Evolutionary conservation across 2,113 vertebrate genomes (phyloP), one percentile per base, ranked within the genome.

Genomic region (Onychostruthus taczanowskii): DNA sequence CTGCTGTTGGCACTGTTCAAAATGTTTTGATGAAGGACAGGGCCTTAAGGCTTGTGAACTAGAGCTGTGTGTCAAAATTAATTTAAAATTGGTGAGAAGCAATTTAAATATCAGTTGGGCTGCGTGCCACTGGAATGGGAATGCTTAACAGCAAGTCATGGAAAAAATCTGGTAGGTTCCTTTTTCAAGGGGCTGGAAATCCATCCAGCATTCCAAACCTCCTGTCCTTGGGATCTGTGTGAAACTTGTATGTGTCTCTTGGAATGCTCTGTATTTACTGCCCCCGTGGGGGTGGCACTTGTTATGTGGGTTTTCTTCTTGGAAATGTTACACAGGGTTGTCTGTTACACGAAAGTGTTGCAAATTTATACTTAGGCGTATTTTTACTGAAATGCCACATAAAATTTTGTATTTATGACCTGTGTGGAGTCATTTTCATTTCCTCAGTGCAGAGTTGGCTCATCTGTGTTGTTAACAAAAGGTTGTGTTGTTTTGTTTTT

Each of bases 341-440:
- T 79, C 69, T 86, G 96, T 95, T 78, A 79, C 87, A 49, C 89
- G 35, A 43, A 96, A 85, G 52, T 30, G 39, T 64, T 89, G 69
- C 66, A 52, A 28, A 83, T 66, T 79, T 78, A 59, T 92, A 72
- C 69, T 75, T 73, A 31, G 23, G 78, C 35, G 4, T 87, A 82
- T 96, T 96, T 97, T 86, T 97, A 95, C 73, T 88, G 67, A 74
- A 94, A 90, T 90, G 68, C 46, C 61, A 55, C 93, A 95, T 95
- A 93, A 93, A 95, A 77, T 84, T 91, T 96, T 87, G 79, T 97
- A 84, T 95, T 89, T 94, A 91, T 95, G 43, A 61, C 26, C 37
- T 16, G 62, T 77, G 75, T 83, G 76, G 83, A 89, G 76, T 84
- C 53, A 68, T 96, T 70, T 87, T 84, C 22, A 83, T 96, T 89